Evolutionary conservation across 2,113 vertebrate genomes (phyloP).

Genomic region (Oxygymnocypris stewartii): DNA sequence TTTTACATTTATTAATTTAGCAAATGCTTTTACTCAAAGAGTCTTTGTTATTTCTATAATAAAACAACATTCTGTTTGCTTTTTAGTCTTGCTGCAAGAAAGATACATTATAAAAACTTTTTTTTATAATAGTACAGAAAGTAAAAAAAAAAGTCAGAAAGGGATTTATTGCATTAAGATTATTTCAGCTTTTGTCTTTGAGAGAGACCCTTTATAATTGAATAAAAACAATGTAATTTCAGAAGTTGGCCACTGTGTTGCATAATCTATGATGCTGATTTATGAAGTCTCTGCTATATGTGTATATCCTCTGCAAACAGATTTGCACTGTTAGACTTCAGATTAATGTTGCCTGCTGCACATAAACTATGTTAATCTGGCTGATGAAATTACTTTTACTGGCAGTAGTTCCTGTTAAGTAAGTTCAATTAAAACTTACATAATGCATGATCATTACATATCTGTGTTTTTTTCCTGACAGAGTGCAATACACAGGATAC

Average conservation of each 20-base stretch:
- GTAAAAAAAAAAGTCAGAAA: too few species aligned
- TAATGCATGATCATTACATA: not conserved
- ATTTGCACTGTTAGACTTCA: not conserved
- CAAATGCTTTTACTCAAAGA: not conserved
- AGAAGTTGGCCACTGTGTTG: not conserved
- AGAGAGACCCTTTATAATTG: not conserved
- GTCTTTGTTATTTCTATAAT: not conserved
- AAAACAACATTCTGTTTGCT: not conserved
- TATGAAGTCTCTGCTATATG: too few species aligned
- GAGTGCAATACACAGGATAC: too few species aligned
- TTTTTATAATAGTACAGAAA: too few species aligned
- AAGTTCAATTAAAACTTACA: not conserved
- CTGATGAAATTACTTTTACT: not conserved
- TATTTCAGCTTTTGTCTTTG: too few species aligned
- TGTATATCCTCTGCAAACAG: too few species aligned
- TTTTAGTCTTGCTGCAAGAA: not conserved
- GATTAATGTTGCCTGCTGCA: not conserved
- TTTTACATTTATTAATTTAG: not conserved
- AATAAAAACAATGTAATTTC: not conserved
- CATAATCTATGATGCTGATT: too few species aligned
- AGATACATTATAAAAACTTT: too few species aligned
- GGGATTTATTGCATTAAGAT: too few species aligned
- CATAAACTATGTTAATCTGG: not conserved
- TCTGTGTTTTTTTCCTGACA: not conserved
- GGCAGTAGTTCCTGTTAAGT: not conserved